Evolutionary conservation across 1,140 invertebrate species (phyloP).

Genomic region (Drosophila trapezifrons): DNA sequence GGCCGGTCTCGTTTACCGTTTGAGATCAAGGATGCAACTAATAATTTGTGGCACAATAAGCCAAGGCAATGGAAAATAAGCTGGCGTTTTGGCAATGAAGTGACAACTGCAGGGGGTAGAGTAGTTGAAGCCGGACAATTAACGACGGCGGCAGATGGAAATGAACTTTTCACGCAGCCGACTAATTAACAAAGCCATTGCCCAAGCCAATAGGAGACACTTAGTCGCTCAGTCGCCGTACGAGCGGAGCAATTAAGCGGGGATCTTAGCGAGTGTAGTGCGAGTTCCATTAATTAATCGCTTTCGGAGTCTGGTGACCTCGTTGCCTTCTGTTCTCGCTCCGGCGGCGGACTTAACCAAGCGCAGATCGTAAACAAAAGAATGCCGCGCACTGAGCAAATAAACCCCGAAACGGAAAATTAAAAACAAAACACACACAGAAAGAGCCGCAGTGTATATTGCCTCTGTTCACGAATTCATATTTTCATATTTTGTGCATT

Average conservation of each 20-base stretch:
- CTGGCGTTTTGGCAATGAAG: slow-evolving; percentile 38
- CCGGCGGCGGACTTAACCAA: slow-evolving; percentile 41
- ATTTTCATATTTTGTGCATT: slow-evolving; percentile 61
- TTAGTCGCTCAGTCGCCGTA: slow-evolving; percentile 29
- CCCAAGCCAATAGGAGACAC: slow-evolving; percentile 28
- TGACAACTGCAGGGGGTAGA: slow-evolving; percentile 43
- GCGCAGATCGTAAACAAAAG: slow-evolving; percentile 51
- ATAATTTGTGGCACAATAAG: slow-evolving; percentile 50
- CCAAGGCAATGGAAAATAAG: slow-evolving; percentile 44
- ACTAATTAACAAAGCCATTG: slow-evolving; percentile 43
- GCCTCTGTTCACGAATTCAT: slow-evolving; percentile 44
- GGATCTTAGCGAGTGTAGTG: slow-evolving; percentile 7
- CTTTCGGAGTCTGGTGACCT: slow-evolving; percentile 37
- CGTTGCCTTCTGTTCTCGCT: slow-evolving; percentile 46
- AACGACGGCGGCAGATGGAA: slow-evolving; percentile 15
- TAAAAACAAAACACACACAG: slow-evolving; percentile 28
- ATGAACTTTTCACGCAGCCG: slow-evolving; percentile 60
- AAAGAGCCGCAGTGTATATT: slow-evolving; percentile 10
- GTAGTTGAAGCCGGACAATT: slow-evolving; percentile 42
- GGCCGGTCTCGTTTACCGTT: slow-evolving; percentile 44
- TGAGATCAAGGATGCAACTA: slow-evolving; percentile 73
- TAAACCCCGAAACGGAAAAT: slow-evolving; percentile 52
- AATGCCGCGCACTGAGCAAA: slow-evolving; percentile 44
- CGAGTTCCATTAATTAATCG: slow-evolving; percentile 39
- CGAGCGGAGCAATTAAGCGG: slow-evolving; percentile 42